Evolutionary conservation across 2,888 invertebrate species (phyloP), one percentile per base, ranked within the genome.

Genomic region (Gasteruption jaculator): DNA sequence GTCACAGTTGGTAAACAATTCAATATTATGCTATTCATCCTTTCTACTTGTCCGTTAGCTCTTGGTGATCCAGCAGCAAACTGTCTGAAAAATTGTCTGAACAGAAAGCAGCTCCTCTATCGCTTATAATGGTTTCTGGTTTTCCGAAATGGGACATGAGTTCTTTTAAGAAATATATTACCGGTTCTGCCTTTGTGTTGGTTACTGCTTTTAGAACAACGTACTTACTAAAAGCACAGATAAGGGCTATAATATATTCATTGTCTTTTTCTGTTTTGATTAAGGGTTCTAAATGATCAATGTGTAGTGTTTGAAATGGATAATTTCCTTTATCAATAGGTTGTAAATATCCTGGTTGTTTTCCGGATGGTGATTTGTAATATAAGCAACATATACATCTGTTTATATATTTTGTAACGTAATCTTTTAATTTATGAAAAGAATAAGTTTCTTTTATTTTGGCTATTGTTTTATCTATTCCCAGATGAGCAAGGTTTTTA

Each of bases 101-200:
- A 3, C 54, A 56, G 31, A 53, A 60, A 2, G 56, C 54, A 2
- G 58, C 50, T 16, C 57, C 60, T 43, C 55, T 35, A 39, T 61
- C 57, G 6, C 48, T 49, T 5, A 61, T 43, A 1, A 62, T 50
- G 3, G 49, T 34, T 8, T 25, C 32, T 5, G 61, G 57, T n/a
- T 50, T 49, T 2, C 60, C 58, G 40, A 56, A 59, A 39, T 50
- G 52, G 1, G 38, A 3, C 3, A 53, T 48, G 12, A 50, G 32
- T 18, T 50, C 48, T 8, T 19, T 22, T 11, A 49, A 19, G 7
- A 22, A 19, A 2, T 14, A 16, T 8, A 48, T 29, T 1, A 38
- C 38, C 15, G 21, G 22, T 4, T 45, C 36, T 5, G 46, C 31
- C 16, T 42, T 42, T 8, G 39, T 42, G 18, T 29, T 34, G 15